Base-by-base conservation (phyloP, 2,797 vertebrate species). In the Zonotrichia albicollis region DNA sequence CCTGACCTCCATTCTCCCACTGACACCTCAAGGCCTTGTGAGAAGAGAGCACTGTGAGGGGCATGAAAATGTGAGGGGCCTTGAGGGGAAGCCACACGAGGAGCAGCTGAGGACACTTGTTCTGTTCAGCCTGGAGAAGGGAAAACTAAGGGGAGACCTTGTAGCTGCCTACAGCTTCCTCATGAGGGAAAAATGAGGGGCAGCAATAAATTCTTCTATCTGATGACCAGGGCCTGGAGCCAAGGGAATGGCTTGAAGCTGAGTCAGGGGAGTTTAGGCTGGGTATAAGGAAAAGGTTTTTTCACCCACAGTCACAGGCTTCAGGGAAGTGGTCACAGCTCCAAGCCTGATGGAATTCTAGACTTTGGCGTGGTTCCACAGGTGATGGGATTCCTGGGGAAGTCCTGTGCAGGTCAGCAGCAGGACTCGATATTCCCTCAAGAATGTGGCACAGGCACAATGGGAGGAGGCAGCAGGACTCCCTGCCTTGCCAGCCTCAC, bases 371-470 rank as follows among this genome's bases (percentile, higher is more conserved):
- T 1, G 2, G 32, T 6, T 45, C 40, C 75, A 45, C 40, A 25
- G 0, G 0, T 25, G 48, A 21, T 62, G 30, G 48, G 8, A 43
- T 62, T 62, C 26, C 36, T 54, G 36, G 13, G 26, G 22, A 43
- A 26, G 22, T 36, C 11, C 62, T 36, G 32, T 17, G 34, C 18
- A 46, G 36, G 61, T 9, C 26, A 61, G 62, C 22, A 75, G 50
- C 1, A 30, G 57, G 20, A 57, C 43, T 57, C 0, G 0, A 8
- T 11, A 8, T 42, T 20, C 18, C 27, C 42, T 32, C 26, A 6
- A 74, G 9, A 42, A 12, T 32, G 15, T 1, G 5, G 23, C 16
- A 50, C 45, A 25, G 17, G 25, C 25, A 40, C 60, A n/a, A 7
- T 0, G 1, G 43, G 74, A 90, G n/a, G 23, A 2, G 0, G 27